These are phyloP conservation scores for Lysiphlebus fabarum DNA, from an alignment of 1,140 invertebrate genomes.

Conservation along the genomic window DNA sequence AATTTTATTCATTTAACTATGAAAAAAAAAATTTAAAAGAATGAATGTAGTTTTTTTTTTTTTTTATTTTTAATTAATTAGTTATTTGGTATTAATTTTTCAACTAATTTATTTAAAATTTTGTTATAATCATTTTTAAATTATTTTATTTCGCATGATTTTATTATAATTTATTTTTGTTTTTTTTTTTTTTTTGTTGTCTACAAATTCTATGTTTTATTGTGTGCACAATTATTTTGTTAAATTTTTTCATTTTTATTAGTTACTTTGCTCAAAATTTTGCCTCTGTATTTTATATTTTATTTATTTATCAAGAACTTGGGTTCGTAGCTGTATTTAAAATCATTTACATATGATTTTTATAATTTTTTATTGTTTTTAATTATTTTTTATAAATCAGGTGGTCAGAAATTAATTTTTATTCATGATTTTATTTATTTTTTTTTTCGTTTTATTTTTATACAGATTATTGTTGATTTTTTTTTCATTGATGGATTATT, in stretches of 20 bases:
- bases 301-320: neutral
- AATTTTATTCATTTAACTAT: slow-evolving; percentile 40
- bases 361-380: too few relatives aligned
- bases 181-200: slow-evolving; percentile 24
- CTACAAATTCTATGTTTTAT: slow-evolving; percentile 12
- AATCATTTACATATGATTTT: too few relatives aligned
- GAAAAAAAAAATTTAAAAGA: slow-evolving; percentile 48
- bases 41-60: slow-evolving; percentile 44
- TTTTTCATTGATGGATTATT: too few relatives aligned
- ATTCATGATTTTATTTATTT: too few relatives aligned
- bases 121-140: slow-evolving; percentile 21
- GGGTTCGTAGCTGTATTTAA: too few relatives aligned
- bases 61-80: slow-evolving; percentile 27
- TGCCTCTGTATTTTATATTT: neutral
- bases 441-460: too few relatives aligned
- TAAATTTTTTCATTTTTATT: too few relatives aligned
- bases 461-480: too few relatives aligned
- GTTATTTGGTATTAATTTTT: slow-evolving; percentile 33
- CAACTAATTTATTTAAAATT: slow-evolving; percentile 46
- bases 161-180: slow-evolving; percentile 29
- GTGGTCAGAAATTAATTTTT: too few relatives aligned
- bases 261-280: slow-evolving; percentile 17
- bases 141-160: slow-evolving; percentile 22
- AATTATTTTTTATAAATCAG: too few relatives aligned
- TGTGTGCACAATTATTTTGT: slow-evolving; percentile 23